Conservation (phyloP, 1,140 invertebrate genomes). For the Drosophila littoralis region DNA sequence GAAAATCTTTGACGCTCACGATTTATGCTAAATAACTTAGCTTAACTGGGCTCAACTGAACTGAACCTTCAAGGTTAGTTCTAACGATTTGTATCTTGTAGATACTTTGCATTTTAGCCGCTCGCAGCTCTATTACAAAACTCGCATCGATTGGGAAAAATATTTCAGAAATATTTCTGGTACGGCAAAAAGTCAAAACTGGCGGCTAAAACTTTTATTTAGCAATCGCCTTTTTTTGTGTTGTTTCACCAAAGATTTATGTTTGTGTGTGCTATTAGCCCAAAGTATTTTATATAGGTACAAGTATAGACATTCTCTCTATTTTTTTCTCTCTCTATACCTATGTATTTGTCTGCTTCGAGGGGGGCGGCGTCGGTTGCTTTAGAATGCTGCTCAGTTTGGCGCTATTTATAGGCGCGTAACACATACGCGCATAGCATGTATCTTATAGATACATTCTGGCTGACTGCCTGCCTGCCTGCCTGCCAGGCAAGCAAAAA, state of each 20-base stretch:
- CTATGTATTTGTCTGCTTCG: conserved; percentile 10
- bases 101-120: not conserved
- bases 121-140: conserved; percentile 1
- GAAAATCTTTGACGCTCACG: conserved; percentile 39
- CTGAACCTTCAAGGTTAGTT: conserved; percentile 64
- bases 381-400: conserved; percentile 46
- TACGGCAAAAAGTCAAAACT: conserved; percentile 32
- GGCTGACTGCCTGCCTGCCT: conserved; percentile 22
- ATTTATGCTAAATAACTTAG: conserved; percentile 30
- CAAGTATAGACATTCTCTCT: conserved; percentile 12
- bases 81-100: conserved; percentile 4
- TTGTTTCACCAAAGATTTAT: conserved; percentile 61
- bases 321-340: not conserved
- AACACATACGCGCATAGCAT: conserved; percentile 59
- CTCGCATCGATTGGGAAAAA: conserved; percentile 14
- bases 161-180: conserved; percentile 42
- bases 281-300: conserved; percentile 45
- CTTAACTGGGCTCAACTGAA: not conserved
- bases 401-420: conserved; percentile 78
- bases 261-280: conserved; percentile 61
- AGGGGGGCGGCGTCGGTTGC: conserved; percentile 39
- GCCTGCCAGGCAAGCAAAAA: conserved; percentile 37
- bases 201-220: conserved; percentile 57
- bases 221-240: conserved; percentile 48
- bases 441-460: conserved; percentile 77